These are phyloP conservation scores for Gorsachius goisagi DNA, from an alignment of 2,113 vertebrate species.

Conservation along the genomic window DNA sequence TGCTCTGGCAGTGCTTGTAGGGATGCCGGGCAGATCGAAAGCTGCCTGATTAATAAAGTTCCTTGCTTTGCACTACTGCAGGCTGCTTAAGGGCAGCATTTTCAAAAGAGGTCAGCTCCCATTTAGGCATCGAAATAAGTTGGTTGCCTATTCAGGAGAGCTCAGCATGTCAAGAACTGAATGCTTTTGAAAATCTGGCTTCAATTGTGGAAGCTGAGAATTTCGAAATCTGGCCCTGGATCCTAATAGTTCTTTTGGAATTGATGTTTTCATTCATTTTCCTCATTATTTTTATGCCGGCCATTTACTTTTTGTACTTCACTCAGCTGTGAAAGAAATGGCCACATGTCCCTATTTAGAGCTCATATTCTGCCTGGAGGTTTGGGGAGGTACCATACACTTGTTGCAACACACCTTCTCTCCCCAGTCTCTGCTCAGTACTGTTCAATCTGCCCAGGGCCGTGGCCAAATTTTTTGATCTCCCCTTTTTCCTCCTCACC, in stretches of 20 bases:
- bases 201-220: conserved; percentile 62
- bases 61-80: conserved; percentile 31
- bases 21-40: background rate
- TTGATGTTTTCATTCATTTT: conserved; percentile 57
- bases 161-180: conserved; percentile 59
- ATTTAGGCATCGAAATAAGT: conserved; percentile 60
- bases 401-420: conserved; percentile 47
- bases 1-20: background rate
- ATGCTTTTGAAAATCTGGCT: conserved; percentile 64
- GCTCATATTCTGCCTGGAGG: conserved; percentile 1
- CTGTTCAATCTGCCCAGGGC: background rate
- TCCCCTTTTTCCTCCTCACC: background rate
- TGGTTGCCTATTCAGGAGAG: conserved; percentile 60
- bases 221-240: conserved; percentile 57
- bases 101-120: conserved; percentile 60
- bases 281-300: conserved; percentile 61
- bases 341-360: conserved; percentile 58
- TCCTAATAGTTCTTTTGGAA: conserved; percentile 56
- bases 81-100: conserved; percentile 53
- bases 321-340: conserved; percentile 57
- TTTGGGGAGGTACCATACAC: conserved; percentile 33
- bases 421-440: background rate
- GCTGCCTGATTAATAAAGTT: conserved; percentile 41
- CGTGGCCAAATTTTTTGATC: background rate
- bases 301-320: conserved; percentile 60